These are phyloP conservation scores for Setophaga petechia DNA, from an alignment of 2,113 vertebrate species.

Conservation along the genomic window DNA sequence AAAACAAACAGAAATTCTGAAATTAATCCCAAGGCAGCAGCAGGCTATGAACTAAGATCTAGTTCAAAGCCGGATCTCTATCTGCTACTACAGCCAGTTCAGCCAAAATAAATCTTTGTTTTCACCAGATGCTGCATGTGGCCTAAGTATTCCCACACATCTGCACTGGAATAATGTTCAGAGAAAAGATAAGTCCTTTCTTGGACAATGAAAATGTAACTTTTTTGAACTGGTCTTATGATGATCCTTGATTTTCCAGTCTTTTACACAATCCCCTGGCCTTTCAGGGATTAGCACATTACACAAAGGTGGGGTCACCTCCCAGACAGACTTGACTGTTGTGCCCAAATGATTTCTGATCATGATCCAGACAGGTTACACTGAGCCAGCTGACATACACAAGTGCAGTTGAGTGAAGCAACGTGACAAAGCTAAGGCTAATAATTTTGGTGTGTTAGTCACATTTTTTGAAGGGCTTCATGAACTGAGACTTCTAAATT, in stretches of 20 bases:
- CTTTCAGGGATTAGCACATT: constrained; percentile 11
- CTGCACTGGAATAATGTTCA: constrained; percentile 36
- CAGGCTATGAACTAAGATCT: constrained; percentile 59
- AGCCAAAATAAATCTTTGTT: constrained; percentile 68
- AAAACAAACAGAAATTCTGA: constrained; percentile 56
- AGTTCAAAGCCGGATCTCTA: constrained; percentile 52
- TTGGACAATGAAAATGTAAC: not conserved
- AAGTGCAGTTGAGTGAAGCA: not conserved
- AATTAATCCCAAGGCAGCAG: constrained; percentile 59
- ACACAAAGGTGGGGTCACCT: not conserved
- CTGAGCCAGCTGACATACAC: not conserved
- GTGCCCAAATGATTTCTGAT: not conserved
- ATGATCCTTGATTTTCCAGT: constrained; percentile 18
- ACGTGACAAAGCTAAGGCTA: not conserved
- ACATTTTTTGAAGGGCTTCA: not conserved
- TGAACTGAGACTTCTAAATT: not conserved
- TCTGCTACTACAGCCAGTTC: constrained; percentile 35
- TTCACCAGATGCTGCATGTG: constrained; percentile 56
- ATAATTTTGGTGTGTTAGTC: not conserved
- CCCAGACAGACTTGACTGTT: not conserved
- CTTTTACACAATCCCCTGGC: not conserved
- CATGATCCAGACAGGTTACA: not conserved
- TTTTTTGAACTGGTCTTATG: not conserved
- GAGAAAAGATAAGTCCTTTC: constrained; percentile 22
- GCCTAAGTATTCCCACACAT: constrained; percentile 54